phyloP scores from a whole-genome alignment of 2,888 invertebrate genomes.

The Eugnorisma glareosa region DNA sequence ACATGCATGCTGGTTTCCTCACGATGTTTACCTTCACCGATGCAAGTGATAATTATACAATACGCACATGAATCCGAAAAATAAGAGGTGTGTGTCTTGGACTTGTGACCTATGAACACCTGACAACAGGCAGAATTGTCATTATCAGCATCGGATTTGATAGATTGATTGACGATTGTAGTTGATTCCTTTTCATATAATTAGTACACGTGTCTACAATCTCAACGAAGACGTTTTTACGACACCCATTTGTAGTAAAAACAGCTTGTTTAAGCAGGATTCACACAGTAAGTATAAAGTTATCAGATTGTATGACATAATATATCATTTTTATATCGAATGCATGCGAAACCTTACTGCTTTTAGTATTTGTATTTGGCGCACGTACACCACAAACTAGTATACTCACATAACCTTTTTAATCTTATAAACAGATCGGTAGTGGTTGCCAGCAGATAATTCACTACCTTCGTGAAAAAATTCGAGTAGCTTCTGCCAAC shows the following conservation, averaged over 20 bases:
- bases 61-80: no score
- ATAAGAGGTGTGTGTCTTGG: no score
- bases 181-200: not conserved
- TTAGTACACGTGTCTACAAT: not conserved
- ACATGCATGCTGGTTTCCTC: no score
- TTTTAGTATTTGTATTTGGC: constrained; percentile 68
- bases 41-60: no score
- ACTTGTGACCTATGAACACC: no score
- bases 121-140: no score
- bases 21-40: no score
- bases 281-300: not conserved
- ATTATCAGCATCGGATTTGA: not conserved
- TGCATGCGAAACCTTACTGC: constrained; percentile 45
- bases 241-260: not conserved
- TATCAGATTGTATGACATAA: constrained; percentile 30
- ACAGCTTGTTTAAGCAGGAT: not conserved
- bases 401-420: constrained; percentile 71
- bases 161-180: not conserved
- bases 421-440: constrained; percentile 71
- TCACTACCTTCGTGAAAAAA: constrained; percentile 61
- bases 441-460: constrained; percentile 75
- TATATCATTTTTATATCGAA: constrained; percentile 56
- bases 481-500: constrained; percentile 53
- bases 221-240: not conserved
- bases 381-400: constrained; percentile 69